A percentile compares a stretch with the other conserved stretches of the same genome.
phyloP scores from a whole-genome alignment of 2,797 vertebrate genomes.

The Typhlichthys eigenmanni region DNA sequence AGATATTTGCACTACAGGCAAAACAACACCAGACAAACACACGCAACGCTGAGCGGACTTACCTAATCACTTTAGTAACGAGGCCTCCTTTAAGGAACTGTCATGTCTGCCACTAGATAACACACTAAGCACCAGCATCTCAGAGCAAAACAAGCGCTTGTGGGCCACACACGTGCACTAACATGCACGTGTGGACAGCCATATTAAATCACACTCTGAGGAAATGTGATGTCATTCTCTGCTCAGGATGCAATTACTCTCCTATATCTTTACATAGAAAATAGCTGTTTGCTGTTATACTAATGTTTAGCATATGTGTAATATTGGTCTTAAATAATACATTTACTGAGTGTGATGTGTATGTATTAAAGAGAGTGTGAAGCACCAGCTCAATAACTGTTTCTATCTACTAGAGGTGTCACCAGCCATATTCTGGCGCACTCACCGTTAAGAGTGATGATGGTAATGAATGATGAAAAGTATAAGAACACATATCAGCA shows the following conservation, averaged over 20 bases:
- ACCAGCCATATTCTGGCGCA: constrained; percentile 17
- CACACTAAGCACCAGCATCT: too few relatives aligned
- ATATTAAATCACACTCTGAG: too few relatives aligned
- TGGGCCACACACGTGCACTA: too few relatives aligned
- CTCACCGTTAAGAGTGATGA: constrained; percentile 35
- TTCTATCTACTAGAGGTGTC: constrained; percentile 4
- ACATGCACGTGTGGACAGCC: too few relatives aligned
- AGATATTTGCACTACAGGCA: constrained; percentile 84
- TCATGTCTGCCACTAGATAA: too few relatives aligned
- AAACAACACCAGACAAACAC: constrained; percentile 16
- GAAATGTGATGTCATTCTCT: too few relatives aligned
- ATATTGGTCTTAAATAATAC: neutral
- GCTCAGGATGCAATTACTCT: too few relatives aligned
- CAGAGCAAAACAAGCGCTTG: too few relatives aligned
- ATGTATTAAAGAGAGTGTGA: neutral
- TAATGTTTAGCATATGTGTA: neutral
- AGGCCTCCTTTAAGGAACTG: too few relatives aligned
- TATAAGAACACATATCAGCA: constrained; percentile 53
- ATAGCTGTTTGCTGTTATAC: too few relatives aligned
- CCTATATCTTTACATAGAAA: too few relatives aligned
- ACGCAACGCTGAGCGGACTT: neutral
- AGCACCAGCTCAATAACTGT: neutral
- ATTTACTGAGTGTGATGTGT: neutral
- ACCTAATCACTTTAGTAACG: too few relatives aligned
- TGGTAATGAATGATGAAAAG: constrained; percentile 25